These are phyloP conservation scores for Opisthograptis luteolata DNA, from an alignment of 2,888 invertebrate genomes.

Conservation along the genomic window DNA sequence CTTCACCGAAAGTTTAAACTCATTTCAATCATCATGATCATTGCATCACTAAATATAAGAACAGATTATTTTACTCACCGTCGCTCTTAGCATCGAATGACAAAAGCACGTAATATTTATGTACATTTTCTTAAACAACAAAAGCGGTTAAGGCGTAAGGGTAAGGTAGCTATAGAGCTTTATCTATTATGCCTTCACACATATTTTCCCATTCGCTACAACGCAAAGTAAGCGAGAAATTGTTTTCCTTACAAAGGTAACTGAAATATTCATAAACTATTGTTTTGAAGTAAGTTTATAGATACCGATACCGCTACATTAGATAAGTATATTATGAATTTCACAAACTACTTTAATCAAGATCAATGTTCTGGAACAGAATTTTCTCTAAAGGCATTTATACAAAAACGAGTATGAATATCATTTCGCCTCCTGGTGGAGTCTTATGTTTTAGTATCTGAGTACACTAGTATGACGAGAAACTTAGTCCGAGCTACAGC, in stretches of 20 bases:
- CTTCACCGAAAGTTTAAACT: too few species aligned
- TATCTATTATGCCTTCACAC: constrained; percentile 69
- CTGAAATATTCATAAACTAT: constrained; percentile 60
- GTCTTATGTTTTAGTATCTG: too few species aligned
- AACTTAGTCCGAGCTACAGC: too few species aligned
- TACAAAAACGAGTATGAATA: too few species aligned
- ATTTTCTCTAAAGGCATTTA: too few species aligned
- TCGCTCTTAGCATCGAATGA: constrained; percentile 53
- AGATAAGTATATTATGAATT: background rate
- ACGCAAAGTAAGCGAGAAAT: constrained; percentile 77
- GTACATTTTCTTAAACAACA: constrained; percentile 71
- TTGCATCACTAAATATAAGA: constrained; percentile 49
- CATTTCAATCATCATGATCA: constrained; percentile 65
- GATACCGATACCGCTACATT: constrained; percentile 9
- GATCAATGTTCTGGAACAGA: too few species aligned
- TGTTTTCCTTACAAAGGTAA: constrained; percentile 66
- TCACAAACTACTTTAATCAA: too few species aligned
- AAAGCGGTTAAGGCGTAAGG: constrained; percentile 70
- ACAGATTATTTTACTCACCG: constrained; percentile 69
- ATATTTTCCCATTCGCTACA: constrained; percentile 68
- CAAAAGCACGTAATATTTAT: too few species aligned
- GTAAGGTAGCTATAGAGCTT: constrained; percentile 69
- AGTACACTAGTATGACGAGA: too few species aligned
- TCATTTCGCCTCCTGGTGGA: too few species aligned
- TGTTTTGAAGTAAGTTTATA: constrained; percentile 40